Evolutionary conservation across 2,113 vertebrate genomes (phyloP).

Genomic region (Halichoerus grypus): DNA sequence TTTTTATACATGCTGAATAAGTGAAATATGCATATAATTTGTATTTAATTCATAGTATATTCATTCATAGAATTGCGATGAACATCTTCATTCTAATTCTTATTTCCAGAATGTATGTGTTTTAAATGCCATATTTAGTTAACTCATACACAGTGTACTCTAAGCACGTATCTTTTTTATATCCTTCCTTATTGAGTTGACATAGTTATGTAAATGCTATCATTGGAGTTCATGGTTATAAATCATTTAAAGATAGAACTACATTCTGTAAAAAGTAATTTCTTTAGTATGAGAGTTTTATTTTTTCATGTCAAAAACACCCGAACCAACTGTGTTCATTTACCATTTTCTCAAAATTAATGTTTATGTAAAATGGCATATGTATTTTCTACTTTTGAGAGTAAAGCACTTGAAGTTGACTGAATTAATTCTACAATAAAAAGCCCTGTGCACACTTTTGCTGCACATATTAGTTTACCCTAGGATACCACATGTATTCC

Average conservation of each 20-base stretch:
- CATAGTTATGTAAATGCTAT: not conserved
- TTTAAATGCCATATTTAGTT: slow-evolving; percentile 27
- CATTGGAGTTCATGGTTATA: slow-evolving; percentile 20
- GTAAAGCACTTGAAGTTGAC: not conserved
- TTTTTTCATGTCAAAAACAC: slow-evolving; percentile 34
- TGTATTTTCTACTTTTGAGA: slow-evolving; percentile 19
- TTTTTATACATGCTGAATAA: slow-evolving; percentile 13
- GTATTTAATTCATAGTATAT: not conserved
- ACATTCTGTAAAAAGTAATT: not conserved
- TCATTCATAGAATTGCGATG: slow-evolving; percentile 24
- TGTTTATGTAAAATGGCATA: not conserved
- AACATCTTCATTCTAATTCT: slow-evolving; percentile 11
- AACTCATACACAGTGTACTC: not conserved
- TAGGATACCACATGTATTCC: not conserved
- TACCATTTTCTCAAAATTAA: slow-evolving; percentile 39
- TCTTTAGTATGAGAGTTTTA: not conserved
- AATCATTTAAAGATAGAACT: not conserved
- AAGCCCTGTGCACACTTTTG: not conserved
- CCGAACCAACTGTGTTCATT: not conserved
- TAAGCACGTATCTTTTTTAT: slow-evolving; percentile 25
- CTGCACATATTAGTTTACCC: not conserved
- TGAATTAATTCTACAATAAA: not conserved
- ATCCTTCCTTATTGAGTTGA: slow-evolving; percentile 23
- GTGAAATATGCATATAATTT: not conserved
- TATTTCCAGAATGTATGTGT: slow-evolving; percentile 28